A percentile compares a stretch with the other conserved stretches of the same genome.
Evolutionary conservation across 1,140 invertebrate species (phyloP).

Genomic region (Neomicropteryx cornuta): DNA sequence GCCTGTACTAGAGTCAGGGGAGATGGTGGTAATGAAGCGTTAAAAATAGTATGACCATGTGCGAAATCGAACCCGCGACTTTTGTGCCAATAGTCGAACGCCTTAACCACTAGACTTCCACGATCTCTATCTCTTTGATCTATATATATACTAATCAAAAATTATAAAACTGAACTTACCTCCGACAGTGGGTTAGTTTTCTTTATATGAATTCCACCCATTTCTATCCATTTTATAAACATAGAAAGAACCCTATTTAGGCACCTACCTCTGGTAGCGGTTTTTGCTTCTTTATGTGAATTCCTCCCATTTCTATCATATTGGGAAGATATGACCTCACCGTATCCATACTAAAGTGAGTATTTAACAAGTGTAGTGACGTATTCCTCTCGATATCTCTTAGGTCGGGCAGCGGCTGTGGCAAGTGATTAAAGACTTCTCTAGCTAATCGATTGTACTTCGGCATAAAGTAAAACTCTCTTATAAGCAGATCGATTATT

Average conservation of each 20-base stretch:
- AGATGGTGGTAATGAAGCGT: no score
- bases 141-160: no score
- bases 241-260: no score
- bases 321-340: constrained; percentile 12
- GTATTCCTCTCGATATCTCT: constrained; percentile 25
- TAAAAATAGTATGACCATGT: no score
- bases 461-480: constrained; percentile 10
- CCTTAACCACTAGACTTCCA: no score
- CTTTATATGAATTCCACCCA: constrained; percentile 13
- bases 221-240: no score
- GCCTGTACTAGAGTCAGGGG: no score
- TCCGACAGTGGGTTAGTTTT: constrained; percentile 18
- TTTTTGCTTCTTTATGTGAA: constrained; percentile 12
- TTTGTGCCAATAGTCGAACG: no score
- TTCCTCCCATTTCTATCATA: constrained; percentile 13
- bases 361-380: constrained; percentile 22
- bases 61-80: no score
- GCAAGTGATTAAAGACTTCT: constrained; percentile 18
- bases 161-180: no score
- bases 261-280: constrained; percentile 21
- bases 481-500: constrained; percentile 10
- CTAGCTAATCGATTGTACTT: constrained; percentile 22
- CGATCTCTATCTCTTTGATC: no score
- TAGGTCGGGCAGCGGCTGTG: no score
- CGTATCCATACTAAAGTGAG: constrained; percentile 16